Evolutionary conservation across 2,797 vertebrate genomes (phyloP).

Genomic region (Megalops cyprinoides): DNA sequence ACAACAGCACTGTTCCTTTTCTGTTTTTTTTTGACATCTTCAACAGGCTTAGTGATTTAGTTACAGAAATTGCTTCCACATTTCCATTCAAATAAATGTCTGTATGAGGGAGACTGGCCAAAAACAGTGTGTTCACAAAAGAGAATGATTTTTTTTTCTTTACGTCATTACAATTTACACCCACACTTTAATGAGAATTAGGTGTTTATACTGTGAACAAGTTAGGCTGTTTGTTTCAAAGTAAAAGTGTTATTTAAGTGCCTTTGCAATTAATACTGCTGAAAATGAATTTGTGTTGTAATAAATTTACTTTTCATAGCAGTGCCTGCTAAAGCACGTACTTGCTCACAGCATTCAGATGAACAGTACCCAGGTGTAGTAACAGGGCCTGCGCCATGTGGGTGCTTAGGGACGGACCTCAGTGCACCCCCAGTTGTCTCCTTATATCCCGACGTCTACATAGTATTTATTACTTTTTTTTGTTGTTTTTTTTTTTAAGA

Average conservation of each 20-base stretch:
- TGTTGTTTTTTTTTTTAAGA: too few relatives aligned
- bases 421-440: too few relatives aligned
- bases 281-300: not conserved
- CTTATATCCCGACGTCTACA: too few relatives aligned
- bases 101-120: not conserved
- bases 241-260: not conserved
- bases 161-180: not conserved
- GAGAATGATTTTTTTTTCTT: not conserved
- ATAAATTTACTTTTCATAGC: not conserved
- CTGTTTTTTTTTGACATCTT: not conserved
- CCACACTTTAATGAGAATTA: not conserved
- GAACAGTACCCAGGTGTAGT: too few relatives aligned
- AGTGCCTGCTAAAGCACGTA: not conserved
- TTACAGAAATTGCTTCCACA: slow-evolving; percentile 22
- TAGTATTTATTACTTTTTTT: too few relatives aligned
- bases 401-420: too few relatives aligned
- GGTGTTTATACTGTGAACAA: too few relatives aligned
- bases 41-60: slow-evolving; percentile 14
- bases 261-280: not conserved
- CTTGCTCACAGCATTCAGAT: not conserved
- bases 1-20: not conserved
- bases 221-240: too few relatives aligned
- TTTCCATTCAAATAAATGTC: slow-evolving; percentile 13
- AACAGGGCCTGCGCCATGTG: too few relatives aligned
- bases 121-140: not conserved